Evolutionary conservation across 2,797 vertebrate species (phyloP).

Genomic region (Anabacerthia variegaticeps): DNA sequence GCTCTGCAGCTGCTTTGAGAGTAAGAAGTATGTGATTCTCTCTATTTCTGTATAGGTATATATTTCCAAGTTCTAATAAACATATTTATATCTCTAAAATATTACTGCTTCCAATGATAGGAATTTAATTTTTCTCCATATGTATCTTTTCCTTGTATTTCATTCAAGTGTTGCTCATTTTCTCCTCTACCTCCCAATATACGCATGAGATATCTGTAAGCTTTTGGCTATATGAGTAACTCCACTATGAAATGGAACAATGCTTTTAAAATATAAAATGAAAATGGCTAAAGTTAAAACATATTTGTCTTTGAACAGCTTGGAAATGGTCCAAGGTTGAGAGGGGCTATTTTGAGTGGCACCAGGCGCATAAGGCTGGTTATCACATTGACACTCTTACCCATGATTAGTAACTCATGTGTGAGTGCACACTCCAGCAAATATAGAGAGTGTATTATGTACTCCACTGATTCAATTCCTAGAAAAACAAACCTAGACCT

Average conservation of each 20-base stretch:
- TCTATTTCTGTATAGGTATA: neutral
- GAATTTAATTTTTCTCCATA: conserved; percentile 40
- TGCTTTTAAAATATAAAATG: neutral
- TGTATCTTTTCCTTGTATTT: conserved; percentile 3
- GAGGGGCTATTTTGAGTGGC: conserved; percentile 22
- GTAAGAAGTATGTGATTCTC: conserved; percentile 1
- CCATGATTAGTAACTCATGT: neutral
- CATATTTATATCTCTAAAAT: conserved; percentile 4
- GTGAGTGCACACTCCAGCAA: neutral
- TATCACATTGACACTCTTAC: conserved; percentile 19
- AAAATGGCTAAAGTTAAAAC: conserved; percentile 1
- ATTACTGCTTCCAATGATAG: conserved; percentile 26
- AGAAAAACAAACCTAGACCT: conserved; percentile 42
- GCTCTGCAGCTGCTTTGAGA: neutral
- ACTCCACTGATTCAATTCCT: conserved; percentile 1
- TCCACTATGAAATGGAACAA: neutral
- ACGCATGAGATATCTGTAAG: neutral
- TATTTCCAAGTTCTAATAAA: neutral
- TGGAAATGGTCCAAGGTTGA: neutral
- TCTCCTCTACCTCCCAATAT: conserved; percentile 48
- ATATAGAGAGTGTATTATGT: neutral
- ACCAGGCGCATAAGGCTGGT: neutral
- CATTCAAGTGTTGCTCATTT: conserved; percentile 31
- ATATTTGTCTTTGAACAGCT: neutral
- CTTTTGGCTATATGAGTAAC: neutral